Evolutionary conservation across 1,140 invertebrate species (phyloP).

Genomic region (Drosophila melanica): DNA sequence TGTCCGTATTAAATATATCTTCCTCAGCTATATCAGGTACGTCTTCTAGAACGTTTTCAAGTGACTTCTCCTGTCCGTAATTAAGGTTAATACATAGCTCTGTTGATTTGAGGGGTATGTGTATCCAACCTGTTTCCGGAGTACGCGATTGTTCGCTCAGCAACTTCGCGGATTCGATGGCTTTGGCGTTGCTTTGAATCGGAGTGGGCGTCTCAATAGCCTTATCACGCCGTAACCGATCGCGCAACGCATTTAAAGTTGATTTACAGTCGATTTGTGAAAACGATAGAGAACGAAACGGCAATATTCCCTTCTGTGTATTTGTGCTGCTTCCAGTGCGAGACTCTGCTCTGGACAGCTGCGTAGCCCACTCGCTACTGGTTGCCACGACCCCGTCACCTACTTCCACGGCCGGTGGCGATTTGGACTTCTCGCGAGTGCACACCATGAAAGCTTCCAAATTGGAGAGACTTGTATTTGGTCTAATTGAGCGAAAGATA

Average conservation of each 20-base stretch:
- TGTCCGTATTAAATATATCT: slow-evolving; percentile 75
- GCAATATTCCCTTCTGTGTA: slow-evolving; percentile 86
- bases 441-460: slow-evolving; percentile 78
- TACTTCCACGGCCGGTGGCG: slow-evolving; percentile 67
- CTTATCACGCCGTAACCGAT: slow-evolving; percentile 77
- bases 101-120: slow-evolving; percentile 71
- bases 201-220: slow-evolving; percentile 65
- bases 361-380: slow-evolving; percentile 70
- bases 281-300: slow-evolving; percentile 92
- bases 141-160: not conserved
- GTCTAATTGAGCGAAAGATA: slow-evolving; percentile 67
- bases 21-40: slow-evolving; percentile 72
- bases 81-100: slow-evolving; percentile 71
- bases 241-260: slow-evolving; percentile 72
- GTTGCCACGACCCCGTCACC: slow-evolving; percentile 78
- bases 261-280: slow-evolving; percentile 90
- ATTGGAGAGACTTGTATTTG: slow-evolving; percentile 83
- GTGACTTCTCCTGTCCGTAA: slow-evolving; percentile 74
- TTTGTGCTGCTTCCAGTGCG: slow-evolving; percentile 85
- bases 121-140: slow-evolving; percentile 74
- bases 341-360: slow-evolving; percentile 85
- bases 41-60: slow-evolving; percentile 69
- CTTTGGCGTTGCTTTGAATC: slow-evolving; percentile 10
- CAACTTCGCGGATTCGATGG: slow-evolving; percentile 4
- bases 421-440: slow-evolving; percentile 82